Conservation (phyloP, 2,113 vertebrate species). For the Tupaia tana region DNA sequence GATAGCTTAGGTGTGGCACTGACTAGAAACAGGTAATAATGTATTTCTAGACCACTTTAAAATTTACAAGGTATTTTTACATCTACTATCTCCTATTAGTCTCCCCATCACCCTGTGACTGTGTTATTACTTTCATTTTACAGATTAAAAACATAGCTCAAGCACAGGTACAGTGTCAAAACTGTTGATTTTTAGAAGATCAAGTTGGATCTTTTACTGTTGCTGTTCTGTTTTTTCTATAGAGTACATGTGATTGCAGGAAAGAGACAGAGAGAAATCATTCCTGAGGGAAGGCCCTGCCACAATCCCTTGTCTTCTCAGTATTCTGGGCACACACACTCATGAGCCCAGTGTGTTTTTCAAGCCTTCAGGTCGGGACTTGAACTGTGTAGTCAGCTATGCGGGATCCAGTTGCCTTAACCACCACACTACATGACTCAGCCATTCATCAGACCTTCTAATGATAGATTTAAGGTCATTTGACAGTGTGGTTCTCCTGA, state of each 20-base stretch:
- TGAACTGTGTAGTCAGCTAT: no score
- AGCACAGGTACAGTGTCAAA: not conserved
- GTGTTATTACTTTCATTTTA: constrained; percentile 47
- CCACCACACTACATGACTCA: no score
- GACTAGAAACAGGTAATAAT: constrained; percentile 49
- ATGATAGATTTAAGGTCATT: not conserved
- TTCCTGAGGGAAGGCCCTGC: no score
- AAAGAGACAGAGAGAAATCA: no score
- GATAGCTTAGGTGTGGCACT: constrained; percentile 6
- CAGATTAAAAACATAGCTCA: constrained; percentile 42
- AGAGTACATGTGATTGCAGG: no score
- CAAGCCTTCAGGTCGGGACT: no score
- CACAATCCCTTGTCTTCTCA: no score
- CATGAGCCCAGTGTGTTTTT: no score
- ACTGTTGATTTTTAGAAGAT: constrained; percentile 11
- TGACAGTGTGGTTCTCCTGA: not conserved
- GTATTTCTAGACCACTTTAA: constrained; percentile 50
- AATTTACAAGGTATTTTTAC: constrained; percentile 58
- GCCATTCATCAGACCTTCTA: not conserved
- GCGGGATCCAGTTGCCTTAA: no score
- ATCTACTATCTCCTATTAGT: constrained; percentile 48
- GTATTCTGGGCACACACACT: no score
- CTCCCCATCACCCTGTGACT: not conserved
- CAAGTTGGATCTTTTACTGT: not conserved
- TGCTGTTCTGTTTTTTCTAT: no score